phyloP scores from a whole-genome alignment of 2,797 vertebrate genomes.

The Xenopus petersii region DNA sequence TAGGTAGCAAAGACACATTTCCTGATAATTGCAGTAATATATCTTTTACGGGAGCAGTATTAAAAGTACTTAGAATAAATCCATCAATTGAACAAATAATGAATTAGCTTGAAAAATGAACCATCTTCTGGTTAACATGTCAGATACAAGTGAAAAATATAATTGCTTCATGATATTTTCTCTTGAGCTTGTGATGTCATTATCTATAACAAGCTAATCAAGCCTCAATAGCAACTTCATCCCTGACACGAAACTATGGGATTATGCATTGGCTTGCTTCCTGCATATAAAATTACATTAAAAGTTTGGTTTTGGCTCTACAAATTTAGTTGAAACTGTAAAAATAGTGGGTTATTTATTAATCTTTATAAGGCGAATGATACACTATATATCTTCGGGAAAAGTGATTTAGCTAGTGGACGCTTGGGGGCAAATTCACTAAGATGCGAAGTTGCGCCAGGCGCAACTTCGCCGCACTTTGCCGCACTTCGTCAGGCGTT shows the following conservation, averaged over 20 bases:
- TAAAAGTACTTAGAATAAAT: conserved; percentile 39
- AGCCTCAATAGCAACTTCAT: conserved; percentile 44
- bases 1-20: conserved; percentile 17
- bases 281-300: conserved; percentile 18
- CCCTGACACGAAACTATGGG: conserved; percentile 42
- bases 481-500: too few species aligned
- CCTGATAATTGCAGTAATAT: conserved; percentile 39
- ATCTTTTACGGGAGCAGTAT: conserved; percentile 26
- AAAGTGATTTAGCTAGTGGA: too few species aligned
- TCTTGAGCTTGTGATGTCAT: conserved; percentile 48
- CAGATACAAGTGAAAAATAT: conserved; percentile 44
- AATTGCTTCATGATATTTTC: conserved; percentile 39
- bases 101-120: conserved; percentile 39
- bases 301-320: not conserved
- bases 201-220: conserved; percentile 61
- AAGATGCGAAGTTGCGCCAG: too few species aligned
- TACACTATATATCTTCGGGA: too few species aligned
- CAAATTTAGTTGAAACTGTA: too few species aligned
- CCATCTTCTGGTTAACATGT: conserved; percentile 27
- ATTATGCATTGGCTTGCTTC: conserved; percentile 40
- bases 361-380: too few species aligned
- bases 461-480: too few species aligned
- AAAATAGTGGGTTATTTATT: too few species aligned
- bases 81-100: conserved; percentile 41
- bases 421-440: too few species aligned